Conservation (phyloP, 2,888 invertebrate genomes). For the Anoncus sp. region DNA sequence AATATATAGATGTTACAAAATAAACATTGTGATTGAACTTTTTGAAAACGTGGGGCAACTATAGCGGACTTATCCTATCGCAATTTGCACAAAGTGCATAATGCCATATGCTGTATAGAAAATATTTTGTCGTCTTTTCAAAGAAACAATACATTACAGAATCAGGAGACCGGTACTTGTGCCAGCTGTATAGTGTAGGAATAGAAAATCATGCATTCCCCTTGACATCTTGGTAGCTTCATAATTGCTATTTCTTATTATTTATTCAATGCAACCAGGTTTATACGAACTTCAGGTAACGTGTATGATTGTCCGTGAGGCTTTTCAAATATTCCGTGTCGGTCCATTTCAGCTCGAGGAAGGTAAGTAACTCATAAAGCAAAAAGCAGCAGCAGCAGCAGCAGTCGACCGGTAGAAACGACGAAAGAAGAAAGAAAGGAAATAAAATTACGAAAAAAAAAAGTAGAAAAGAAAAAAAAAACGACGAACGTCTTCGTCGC, state of each 20-base stretch:
- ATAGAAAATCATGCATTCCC: slow-evolving; percentile 53
- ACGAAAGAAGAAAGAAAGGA: slow-evolving; percentile 36
- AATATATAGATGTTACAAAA: too few species aligned
- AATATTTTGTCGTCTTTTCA: too few species aligned
- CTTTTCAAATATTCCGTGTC: slow-evolving; percentile 51
- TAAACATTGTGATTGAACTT: too few species aligned
- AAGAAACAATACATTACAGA: neutral
- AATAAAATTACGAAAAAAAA: slow-evolving; percentile 63
- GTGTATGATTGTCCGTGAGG: slow-evolving; percentile 29
- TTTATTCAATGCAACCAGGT: slow-evolving; percentile 50
- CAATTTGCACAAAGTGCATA: too few species aligned
- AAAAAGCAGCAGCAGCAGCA: slow-evolving; percentile 25
- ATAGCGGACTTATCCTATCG: too few species aligned
- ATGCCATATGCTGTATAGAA: too few species aligned
- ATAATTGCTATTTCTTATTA: slow-evolving; percentile 50
- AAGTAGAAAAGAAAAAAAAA: slow-evolving; percentile 1
- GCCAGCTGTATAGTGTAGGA: neutral
- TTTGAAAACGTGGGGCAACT: too few species aligned
- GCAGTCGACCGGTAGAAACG: slow-evolving; percentile 36
- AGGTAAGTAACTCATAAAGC: slow-evolving; percentile 22
- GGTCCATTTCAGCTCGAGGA: slow-evolving; percentile 25
- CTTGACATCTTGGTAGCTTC: slow-evolving; percentile 43
- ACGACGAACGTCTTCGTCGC: slow-evolving; percentile 45
- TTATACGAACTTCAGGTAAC: slow-evolving; percentile 10
- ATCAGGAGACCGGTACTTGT: neutral